Evolutionary conservation across 2,113 vertebrate genomes (phyloP), one percentile per base, ranked within the genome.

Genomic region (Porphyrio hochstetteri): DNA sequence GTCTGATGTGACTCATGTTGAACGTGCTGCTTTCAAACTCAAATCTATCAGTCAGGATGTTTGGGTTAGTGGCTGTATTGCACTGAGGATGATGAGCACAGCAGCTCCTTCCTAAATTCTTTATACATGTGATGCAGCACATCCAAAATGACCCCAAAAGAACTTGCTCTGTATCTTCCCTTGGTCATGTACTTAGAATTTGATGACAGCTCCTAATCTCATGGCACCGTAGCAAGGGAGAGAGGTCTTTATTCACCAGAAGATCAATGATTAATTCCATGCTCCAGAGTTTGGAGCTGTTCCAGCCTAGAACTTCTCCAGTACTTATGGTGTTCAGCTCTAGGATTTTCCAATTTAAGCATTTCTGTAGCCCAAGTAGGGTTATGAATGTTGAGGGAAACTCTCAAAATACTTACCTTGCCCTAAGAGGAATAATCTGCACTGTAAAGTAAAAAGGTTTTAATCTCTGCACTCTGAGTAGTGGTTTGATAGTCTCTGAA

Each of bases 191-290:
- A 3, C 25, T 87, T 79, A 20, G 82, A 82, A 36, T 90, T 56
- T 38, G 35, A 24, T 1, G 5, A 2, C 20, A 46, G 60, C 36
- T 86, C 35, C 76, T 48, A 3, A 78, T 94, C 42, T 74, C 12
- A 2, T 12, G 0, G 0, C 5, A 2, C 24, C 57, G 77, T 52
- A 31, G 61, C 67, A 70, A 82, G 70, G 40, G 46, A 65, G 69
- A 57, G 57, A 79, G 83, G 36, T 36, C 77, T 96, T 92, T 79
- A 46, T 55, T 92, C 81, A 79, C 86, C 50, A 50, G 25, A 63
- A 94, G 70, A 93, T 91, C 70, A 87, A 63, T 91, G 77, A 91
- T 92, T 94, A 91, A 86, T 84, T 92, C 77, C 36, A 76, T 80
- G 67, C 85, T 79, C 46, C 29, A 21, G 63, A 38, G 59, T 52